phyloP scores from a whole-genome alignment of 2,888 invertebrate species.

The Rhagonycha fulva region DNA sequence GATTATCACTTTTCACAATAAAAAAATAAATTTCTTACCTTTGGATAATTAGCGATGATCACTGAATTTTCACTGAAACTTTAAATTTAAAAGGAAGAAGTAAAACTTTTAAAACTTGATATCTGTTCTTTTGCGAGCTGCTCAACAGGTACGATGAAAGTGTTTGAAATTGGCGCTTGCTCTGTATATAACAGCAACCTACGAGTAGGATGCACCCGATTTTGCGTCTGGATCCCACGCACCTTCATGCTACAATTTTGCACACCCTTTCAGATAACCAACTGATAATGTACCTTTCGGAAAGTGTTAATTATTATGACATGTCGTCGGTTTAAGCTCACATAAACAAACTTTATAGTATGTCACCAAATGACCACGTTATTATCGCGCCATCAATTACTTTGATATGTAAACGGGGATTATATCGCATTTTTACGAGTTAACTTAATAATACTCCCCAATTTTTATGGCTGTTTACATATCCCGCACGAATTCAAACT shows the following conservation, averaged over 20 bases:
- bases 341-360: background rate
- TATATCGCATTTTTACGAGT: background rate
- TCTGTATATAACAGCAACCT: constrained; percentile 33
- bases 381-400: background rate
- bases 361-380: background rate
- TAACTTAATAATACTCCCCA: background rate
- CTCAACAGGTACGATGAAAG: constrained; percentile 36
- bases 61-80: background rate
- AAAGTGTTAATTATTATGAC: constrained; percentile 2
- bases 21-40: background rate
- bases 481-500: no score
- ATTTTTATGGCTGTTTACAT: background rate
- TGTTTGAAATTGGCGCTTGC: constrained; percentile 38
- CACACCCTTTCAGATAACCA: constrained; percentile 3
- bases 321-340: background rate
- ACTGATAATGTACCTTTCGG: background rate
- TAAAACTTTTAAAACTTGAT: background rate
- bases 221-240: constrained; percentile 24
- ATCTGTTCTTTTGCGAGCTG: constrained; percentile 20
- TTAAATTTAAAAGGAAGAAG: background rate
- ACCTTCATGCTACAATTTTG: constrained; percentile 6
- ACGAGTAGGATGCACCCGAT: constrained; percentile 31
- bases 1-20: background rate
- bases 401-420: background rate
- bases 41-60: background rate